A percentile compares a stretch with the other conserved stretches of the same genome.
These are phyloP conservation scores for Circaetus cinerascens DNA, from an alignment of 2,113 vertebrate genomes.

Conservation along the genomic window DNA sequence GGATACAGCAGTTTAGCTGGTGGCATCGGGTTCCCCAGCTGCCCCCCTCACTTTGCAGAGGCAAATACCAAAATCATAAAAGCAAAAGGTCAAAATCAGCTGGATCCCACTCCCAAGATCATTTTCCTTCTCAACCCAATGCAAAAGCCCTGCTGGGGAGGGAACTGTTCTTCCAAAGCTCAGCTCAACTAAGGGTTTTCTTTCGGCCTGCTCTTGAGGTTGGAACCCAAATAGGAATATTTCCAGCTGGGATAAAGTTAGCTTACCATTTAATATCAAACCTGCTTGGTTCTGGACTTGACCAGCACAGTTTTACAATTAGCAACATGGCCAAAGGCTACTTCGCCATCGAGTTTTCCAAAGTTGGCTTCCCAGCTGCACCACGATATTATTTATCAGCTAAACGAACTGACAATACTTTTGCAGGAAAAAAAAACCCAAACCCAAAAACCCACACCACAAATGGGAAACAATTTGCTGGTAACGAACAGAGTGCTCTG, in stretches of 20 bases:
- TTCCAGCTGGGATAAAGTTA: not conserved
- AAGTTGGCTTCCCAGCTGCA: not conserved
- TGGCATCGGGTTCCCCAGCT: not conserved
- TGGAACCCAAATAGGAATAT: not conserved
- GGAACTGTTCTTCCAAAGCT: not conserved
- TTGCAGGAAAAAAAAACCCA: not conserved
- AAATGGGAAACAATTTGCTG: not conserved
- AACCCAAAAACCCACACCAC: not conserved
- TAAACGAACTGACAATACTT: not conserved
- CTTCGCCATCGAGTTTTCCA: not conserved
- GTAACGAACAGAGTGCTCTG: not conserved
- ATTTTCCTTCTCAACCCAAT: not conserved
- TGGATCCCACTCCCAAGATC: not conserved
- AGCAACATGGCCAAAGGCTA: not conserved
- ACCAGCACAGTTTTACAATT: fast-evolving
- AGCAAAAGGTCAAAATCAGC: not conserved
- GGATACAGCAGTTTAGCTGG: fast-evolving
- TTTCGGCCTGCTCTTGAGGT: not conserved
- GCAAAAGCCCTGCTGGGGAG: not conserved
- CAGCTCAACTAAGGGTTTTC: not conserved
- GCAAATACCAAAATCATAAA: not conserved
- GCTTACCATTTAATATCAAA: not conserved
- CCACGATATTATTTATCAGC: not conserved
- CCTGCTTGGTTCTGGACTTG: not conserved
- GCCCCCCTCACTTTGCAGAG: not conserved